These are phyloP conservation scores for Falco punctatus DNA, from an alignment of 2,113 vertebrate species.

Conservation along the genomic window DNA sequence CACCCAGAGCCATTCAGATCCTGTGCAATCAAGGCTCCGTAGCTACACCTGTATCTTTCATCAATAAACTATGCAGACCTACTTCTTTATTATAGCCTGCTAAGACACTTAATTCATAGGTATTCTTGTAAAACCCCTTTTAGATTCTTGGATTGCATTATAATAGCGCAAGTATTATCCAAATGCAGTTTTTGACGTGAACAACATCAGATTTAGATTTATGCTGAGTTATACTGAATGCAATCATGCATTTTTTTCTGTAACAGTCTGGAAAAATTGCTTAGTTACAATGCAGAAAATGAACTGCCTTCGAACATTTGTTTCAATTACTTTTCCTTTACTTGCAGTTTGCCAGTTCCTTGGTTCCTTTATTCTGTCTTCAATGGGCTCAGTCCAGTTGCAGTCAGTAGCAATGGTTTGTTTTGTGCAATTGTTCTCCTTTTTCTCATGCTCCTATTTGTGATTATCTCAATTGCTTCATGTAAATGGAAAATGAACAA, in stretches of 20 bases:
- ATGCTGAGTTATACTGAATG: neutral
- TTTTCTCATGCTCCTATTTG: constrained; percentile 96
- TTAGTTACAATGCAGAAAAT: constrained; percentile 7
- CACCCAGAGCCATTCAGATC: neutral
- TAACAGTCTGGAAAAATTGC: neutral
- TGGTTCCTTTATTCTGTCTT: constrained; percentile 87
- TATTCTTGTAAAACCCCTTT: neutral
- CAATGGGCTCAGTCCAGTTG: constrained; percentile 82
- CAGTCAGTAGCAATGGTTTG: constrained; percentile 95
- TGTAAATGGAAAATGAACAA: constrained; percentile 98
- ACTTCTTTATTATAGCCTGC: neutral
- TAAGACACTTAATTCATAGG: neutral
- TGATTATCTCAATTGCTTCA: constrained; percentile 89
- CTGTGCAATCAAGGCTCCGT: neutral
- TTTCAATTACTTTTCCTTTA: constrained; percentile 14
- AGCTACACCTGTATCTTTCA: neutral
- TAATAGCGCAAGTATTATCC: neutral
- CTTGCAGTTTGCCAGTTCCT: constrained; percentile 87
- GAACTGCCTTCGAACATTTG: neutral
- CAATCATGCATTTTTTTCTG: neutral
- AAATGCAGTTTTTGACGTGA: neutral
- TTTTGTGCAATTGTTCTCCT: constrained; percentile 97
- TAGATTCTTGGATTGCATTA: neutral
- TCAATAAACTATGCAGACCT: neutral
- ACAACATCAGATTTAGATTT: neutral